These are phyloP conservation scores for Graphium colonna DNA, from an alignment of 2,888 invertebrate species.

Conservation along the genomic window DNA sequence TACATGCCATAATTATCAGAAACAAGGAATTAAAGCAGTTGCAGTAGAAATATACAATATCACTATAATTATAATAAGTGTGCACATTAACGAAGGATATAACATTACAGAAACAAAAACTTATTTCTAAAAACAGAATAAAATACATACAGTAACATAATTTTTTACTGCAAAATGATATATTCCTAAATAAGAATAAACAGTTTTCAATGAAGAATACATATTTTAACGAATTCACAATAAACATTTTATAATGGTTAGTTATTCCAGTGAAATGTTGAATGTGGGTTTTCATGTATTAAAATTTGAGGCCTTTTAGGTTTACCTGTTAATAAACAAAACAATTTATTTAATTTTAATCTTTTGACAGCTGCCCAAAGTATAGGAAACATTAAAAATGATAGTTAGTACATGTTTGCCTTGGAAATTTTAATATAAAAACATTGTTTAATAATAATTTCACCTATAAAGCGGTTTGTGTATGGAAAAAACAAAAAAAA, in stretches of 20 bases:
- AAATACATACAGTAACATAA: not conserved
- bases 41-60: not conserved
- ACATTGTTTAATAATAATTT: no score
- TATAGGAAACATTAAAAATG: no score
- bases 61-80: not conserved
- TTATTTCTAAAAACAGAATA: not conserved
- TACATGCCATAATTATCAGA: not conserved
- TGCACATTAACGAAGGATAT: not conserved
- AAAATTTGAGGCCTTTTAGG: no score
- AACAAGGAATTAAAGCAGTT: slow-evolving; percentile 1
- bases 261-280: no score
- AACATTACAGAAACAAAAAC: not conserved
- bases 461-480: no score
- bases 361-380: no score
- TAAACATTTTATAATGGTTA: not conserved
- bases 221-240: not conserved
- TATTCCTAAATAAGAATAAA: slow-evolving; percentile 17
- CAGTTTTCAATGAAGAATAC: slow-evolving; percentile 1
- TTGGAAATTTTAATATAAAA: no score
- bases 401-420: no score
- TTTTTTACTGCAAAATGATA: not conserved
- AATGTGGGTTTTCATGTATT: no score
- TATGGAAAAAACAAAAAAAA: no score
- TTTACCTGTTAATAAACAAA: no score
- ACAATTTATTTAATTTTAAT: no score